Conservation (phyloP, 2,113 vertebrate species). For the Actenoides hombroni region DNA sequence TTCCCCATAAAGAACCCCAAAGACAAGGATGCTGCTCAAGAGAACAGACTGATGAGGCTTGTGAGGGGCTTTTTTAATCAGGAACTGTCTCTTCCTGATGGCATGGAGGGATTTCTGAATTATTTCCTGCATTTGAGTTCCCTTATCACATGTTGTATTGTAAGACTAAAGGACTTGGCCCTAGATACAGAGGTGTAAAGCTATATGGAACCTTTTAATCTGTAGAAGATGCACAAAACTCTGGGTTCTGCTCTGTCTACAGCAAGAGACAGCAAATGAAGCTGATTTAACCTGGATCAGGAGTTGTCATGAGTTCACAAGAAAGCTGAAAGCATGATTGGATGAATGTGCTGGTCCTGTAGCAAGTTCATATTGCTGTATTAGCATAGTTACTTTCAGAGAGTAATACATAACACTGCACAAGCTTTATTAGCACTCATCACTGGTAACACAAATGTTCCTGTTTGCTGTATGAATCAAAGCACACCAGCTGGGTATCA, state of each 20-base stretch:
- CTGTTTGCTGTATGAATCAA: neutral
- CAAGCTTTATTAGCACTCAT: neutral
- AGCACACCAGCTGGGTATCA: neutral
- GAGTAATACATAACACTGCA: neutral
- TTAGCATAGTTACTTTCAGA: neutral
- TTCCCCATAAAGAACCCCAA: neutral
- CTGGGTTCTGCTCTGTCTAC: neutral
- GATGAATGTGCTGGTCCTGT: neutral
- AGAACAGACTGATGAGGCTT: neutral
- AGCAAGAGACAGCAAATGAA: neutral
- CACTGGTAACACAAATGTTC: neutral
- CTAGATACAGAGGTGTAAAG: neutral
- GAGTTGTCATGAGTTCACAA: neutral
- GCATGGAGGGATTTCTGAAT: neutral
- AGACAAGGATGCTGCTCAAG: neutral
- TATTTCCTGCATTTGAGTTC: neutral
- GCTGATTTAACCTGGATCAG: neutral
- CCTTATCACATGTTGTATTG: neutral
- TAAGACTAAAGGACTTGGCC: neutral
- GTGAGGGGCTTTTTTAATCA: neutral
- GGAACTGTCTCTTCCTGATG: neutral
- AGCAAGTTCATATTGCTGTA: neutral
- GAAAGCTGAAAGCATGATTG: neutral
- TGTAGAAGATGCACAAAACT: neutral
- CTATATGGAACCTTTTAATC: neutral